Evolutionary conservation across 2,888 invertebrate species (phyloP).

Genomic region (Bellardia pandia): DNA sequence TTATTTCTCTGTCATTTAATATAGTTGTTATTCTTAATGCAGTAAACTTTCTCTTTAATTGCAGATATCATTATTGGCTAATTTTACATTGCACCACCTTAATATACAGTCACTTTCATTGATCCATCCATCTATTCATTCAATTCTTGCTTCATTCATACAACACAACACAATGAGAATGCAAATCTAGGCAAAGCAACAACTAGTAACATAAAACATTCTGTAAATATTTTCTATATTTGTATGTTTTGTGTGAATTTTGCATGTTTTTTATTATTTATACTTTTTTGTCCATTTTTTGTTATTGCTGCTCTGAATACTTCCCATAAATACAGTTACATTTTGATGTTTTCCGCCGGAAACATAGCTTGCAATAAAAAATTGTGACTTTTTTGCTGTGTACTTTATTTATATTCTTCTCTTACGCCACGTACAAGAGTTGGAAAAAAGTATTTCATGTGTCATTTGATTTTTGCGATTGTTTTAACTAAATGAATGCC

Average conservation of each 20-base stretch:
- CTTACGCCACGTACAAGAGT: not conserved
- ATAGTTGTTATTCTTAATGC: no score
- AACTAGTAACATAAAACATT: slow-evolving; percentile 13
- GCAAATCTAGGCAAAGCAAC: not conserved
- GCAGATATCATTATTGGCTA: no score
- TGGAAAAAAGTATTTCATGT: slow-evolving; percentile 13
- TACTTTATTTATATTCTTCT: slow-evolving; percentile 2
- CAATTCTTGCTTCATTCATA: not conserved
- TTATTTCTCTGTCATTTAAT: no score
- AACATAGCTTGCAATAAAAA: slow-evolving; percentile 51
- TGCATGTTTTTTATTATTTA: slow-evolving; percentile 8
- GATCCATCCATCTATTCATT: not conserved
- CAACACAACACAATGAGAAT: not conserved
- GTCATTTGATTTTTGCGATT: slow-evolving; percentile 26
- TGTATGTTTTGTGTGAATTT: slow-evolving; percentile 14
- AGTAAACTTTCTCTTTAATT: no score
- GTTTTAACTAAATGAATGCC: not conserved
- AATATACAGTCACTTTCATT: not conserved
- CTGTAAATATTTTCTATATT: slow-evolving; percentile 1
- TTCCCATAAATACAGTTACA: slow-evolving; percentile 49
- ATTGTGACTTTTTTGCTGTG: slow-evolving; percentile 6
- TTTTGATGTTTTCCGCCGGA: slow-evolving; percentile 68
- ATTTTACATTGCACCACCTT: no score
- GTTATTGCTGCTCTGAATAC: slow-evolving; percentile 33
- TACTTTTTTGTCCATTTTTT: not conserved